Percentiles rank a stretch among this genome's conserved stretches.
phyloP scores from a whole-genome alignment of 1,140 invertebrate species.

The Xylocopa sonorina region DNA sequence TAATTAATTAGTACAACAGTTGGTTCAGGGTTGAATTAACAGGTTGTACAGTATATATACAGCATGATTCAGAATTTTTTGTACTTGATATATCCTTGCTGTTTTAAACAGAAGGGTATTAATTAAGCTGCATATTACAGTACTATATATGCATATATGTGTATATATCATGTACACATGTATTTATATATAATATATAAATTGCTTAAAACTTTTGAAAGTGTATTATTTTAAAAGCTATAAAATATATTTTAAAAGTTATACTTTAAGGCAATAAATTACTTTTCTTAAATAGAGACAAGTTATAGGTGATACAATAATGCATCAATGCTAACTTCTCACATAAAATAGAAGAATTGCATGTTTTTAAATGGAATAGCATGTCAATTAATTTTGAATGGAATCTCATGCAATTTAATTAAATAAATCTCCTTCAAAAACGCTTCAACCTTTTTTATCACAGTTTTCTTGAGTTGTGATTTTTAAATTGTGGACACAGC shows the following conservation, averaged over 20 bases:
- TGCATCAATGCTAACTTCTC: too few relatives aligned
- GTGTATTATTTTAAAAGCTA: too few relatives aligned
- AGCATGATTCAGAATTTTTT: too few relatives aligned
- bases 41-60: neutral
- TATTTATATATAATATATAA: neutral
- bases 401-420: neutral
- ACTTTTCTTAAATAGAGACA: neutral
- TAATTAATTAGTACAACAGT: neutral
- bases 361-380: neutral
- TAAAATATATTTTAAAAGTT: too few relatives aligned
- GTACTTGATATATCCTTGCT: too few relatives aligned
- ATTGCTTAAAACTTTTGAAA: too few relatives aligned
- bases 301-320: neutral
- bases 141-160: too few relatives aligned
- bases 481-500: neutral
- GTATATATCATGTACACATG: slow-evolving; percentile 44
- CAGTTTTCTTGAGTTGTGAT: neutral
- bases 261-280: too few relatives aligned
- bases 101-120: too few relatives aligned
- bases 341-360: neutral
- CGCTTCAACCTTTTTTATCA: neutral
- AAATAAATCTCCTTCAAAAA: neutral
- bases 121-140: too few relatives aligned
- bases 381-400: neutral
- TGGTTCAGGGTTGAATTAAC: slow-evolving; percentile 8